These are phyloP conservation scores for Siphlonurus alternatus DNA, from an alignment of 2,888 invertebrate genomes.

Conservation along the genomic window DNA sequence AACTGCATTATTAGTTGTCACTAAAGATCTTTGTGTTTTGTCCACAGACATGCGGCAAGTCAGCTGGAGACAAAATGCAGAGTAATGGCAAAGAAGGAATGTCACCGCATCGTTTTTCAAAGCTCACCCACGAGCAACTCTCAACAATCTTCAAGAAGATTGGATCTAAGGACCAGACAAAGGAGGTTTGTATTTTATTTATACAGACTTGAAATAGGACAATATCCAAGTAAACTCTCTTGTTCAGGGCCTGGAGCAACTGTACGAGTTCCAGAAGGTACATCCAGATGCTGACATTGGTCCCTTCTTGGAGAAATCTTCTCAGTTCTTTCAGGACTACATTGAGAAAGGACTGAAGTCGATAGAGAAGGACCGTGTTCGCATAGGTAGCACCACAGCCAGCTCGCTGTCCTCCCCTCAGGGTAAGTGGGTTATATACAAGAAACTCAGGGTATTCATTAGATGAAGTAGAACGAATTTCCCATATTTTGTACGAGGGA, in stretches of 20 bases:
- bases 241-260: conserved; percentile 52
- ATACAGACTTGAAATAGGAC: conserved; percentile 1
- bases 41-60: background rate
- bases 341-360: conserved; percentile 58
- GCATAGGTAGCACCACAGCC: conserved; percentile 1
- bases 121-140: conserved; percentile 68
- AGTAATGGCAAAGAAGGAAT: conserved; percentile 49
- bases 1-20: no score
- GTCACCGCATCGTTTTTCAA: conserved; percentile 36
- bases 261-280: conserved; percentile 62
- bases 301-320: conserved; percentile 67
- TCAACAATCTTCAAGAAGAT: conserved; percentile 83
- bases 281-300: conserved; percentile 74
- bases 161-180: conserved; percentile 70
- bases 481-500: no score
- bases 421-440: background rate
- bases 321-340: conserved; percentile 73
- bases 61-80: conserved; percentile 16
- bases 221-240: no score
- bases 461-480: no score
- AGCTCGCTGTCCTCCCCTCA: background rate
- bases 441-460: background rate
- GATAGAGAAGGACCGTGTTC: conserved; percentile 32
- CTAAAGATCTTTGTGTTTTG: background rate
- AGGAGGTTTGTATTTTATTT: conserved; percentile 26